These are phyloP conservation scores for Cromileptes altivelis DNA, from an alignment of 2,113 vertebrate species.

Conservation along the genomic window DNA sequence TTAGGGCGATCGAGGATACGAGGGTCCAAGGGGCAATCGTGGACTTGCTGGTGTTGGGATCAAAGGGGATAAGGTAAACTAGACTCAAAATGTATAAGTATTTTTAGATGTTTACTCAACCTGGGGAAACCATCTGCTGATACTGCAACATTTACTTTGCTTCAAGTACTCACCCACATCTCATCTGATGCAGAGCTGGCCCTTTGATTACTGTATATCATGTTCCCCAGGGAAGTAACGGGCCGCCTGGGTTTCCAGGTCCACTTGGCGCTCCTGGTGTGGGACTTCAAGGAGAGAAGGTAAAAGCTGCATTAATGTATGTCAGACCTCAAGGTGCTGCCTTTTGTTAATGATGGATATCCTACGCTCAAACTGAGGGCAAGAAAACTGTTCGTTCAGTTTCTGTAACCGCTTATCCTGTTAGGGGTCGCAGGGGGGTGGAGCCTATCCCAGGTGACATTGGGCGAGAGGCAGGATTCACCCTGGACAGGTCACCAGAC, in stretches of 20 bases:
- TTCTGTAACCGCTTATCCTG: too few relatives aligned
- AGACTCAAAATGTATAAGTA: not conserved
- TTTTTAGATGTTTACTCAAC: not conserved
- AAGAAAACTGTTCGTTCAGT: too few relatives aligned
- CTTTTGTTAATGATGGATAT: too few relatives aligned
- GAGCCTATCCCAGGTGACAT: too few relatives aligned
- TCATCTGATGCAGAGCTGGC: not conserved
- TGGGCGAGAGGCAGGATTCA: too few relatives aligned
- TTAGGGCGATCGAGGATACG: slow-evolving; percentile 90
- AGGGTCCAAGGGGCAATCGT: slow-evolving; percentile 82
- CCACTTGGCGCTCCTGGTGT: slow-evolving; percentile 74
- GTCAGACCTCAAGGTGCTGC: too few relatives aligned
- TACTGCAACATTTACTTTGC: not conserved
- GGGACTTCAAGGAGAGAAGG: slow-evolving; percentile 86
- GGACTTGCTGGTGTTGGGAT: slow-evolving; percentile 84
- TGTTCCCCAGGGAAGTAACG: slow-evolving; percentile 83
- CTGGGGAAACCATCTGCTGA: not conserved
- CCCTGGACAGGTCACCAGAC: too few relatives aligned
- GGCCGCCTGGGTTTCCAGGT: slow-evolving; percentile 79
- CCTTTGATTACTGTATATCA: not conserved
- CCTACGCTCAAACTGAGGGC: too few relatives aligned
- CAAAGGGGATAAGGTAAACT: slow-evolving; percentile 90
- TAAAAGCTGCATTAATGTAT: slow-evolving; percentile 14
- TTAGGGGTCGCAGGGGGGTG: too few relatives aligned
- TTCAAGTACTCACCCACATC: not conserved